Conservation (phyloP, 2,888 invertebrate genomes). For the Drosophila cyrtoloma region DNA sequence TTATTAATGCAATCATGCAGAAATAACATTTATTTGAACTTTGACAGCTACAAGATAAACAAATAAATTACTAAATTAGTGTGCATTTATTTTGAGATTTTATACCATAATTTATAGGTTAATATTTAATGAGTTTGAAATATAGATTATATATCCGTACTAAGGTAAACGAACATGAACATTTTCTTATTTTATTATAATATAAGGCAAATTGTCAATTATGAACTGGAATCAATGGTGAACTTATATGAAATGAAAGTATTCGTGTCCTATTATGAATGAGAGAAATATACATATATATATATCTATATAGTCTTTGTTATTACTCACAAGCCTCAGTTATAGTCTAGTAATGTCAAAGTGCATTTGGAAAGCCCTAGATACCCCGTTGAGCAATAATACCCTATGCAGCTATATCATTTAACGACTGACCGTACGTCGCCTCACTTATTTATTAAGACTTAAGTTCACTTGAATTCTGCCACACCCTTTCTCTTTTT, state of each 20-base stretch:
- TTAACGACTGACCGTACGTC: conserved; percentile 60
- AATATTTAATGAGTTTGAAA: not conserved
- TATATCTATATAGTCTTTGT: not conserved
- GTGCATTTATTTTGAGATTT: not conserved
- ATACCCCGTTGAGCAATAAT: conserved; percentile 4
- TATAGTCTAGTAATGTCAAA: not conserved
- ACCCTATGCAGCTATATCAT: conserved; percentile 30
- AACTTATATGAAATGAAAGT: not conserved
- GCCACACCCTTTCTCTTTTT: conserved; percentile 7
- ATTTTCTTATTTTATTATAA: not conserved
- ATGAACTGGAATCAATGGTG: not conserved
- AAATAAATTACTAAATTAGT: not conserved
- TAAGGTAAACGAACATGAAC: not conserved
- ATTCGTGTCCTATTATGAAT: not conserved
- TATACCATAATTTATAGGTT: not conserved
- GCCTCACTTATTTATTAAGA: conserved; percentile 71
- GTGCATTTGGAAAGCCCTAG: not conserved
- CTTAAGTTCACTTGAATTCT: conserved; percentile 54
- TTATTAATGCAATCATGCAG: not conserved
- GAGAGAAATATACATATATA: not conserved
- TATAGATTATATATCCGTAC: not conserved
- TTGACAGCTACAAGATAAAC: not conserved
- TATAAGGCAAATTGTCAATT: not conserved
- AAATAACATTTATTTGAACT: not conserved
- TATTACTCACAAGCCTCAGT: not conserved